Evolutionary conservation across 30 jellyfish, hydroid and myxozoan species (phyloP).

Genomic region (Catostylus mosaicus): DNA sequence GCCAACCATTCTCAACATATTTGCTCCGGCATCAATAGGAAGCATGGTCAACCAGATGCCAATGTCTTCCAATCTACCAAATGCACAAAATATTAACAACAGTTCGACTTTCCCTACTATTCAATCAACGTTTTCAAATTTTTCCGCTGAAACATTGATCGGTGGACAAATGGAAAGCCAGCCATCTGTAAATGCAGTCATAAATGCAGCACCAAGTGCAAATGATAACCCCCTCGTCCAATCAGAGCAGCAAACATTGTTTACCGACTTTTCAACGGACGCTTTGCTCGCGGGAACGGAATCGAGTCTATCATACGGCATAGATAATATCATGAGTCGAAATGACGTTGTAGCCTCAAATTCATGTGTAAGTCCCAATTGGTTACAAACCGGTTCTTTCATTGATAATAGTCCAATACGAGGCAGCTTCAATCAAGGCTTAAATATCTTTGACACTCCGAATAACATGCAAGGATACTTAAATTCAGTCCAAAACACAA

Average conservation of each 20-base stretch:
- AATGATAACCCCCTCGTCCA: conserved; percentile 47
- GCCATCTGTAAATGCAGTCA: conserved; percentile 8
- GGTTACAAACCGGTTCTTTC: conserved; percentile 67
- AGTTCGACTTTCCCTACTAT: conserved; percentile 62
- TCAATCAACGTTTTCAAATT: conserved; percentile 81
- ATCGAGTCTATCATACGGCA: conserved; percentile 84
- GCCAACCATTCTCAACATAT: conserved; percentile 91
- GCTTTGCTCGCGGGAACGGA: conserved; percentile 78
- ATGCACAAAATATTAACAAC: conserved; percentile 6
- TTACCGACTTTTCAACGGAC: conserved; percentile 89
- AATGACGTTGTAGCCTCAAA: conserved; percentile 57
- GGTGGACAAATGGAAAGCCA: conserved; percentile 67
- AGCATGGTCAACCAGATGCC: conserved; percentile 61
- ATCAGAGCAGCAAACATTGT: conserved; percentile 72
- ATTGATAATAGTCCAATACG: conserved; percentile 91
- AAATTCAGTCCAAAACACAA: conserved; percentile 3
- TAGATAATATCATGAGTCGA: conserved; percentile 85
- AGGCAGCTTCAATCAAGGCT: conserved; percentile 80
- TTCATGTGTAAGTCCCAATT: conserved; percentile 74
- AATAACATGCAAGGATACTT: conserved; percentile 42
- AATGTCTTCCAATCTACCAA: conserved; percentile 14
- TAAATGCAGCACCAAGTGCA: conserved; percentile 5
- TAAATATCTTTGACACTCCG: conserved; percentile 54
- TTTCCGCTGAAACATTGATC: conserved; percentile 89
- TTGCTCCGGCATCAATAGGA: conserved; percentile 87